These are phyloP conservation scores for Rhinichthys osculus DNA, from an alignment of 2,797 vertebrate genomes.

Conservation along the genomic window DNA sequence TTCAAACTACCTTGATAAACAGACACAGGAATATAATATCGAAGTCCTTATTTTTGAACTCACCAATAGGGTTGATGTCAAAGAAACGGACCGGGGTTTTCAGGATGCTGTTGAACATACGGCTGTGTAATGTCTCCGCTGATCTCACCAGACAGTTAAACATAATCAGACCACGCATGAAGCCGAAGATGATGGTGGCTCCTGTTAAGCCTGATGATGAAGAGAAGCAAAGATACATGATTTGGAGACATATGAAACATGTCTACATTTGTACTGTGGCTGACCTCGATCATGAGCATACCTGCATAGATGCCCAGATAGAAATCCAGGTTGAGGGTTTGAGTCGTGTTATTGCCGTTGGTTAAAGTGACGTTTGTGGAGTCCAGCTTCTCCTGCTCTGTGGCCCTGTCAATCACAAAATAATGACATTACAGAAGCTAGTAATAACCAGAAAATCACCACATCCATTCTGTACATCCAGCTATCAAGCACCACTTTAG, in stretches of 20 bases:
- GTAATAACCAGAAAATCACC: neutral
- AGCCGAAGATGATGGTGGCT: slow-evolving; percentile 83
- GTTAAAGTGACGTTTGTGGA: slow-evolving; percentile 19
- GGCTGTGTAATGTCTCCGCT: slow-evolving; percentile 84
- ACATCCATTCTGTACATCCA: neutral
- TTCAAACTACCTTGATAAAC: neutral
- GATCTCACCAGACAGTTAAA: slow-evolving; percentile 86
- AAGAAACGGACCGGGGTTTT: slow-evolving; percentile 76
- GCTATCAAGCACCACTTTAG: neutral
- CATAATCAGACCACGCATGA: slow-evolving; percentile 80
- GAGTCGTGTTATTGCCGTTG: slow-evolving; percentile 31
- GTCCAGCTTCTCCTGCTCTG: slow-evolving; percentile 69
- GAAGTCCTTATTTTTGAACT: slow-evolving; percentile 41
- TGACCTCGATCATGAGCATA: slow-evolving; percentile 40
- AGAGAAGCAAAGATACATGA: neutral
- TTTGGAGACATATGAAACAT: neutral
- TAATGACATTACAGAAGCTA: neutral
- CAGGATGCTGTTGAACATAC: slow-evolving; percentile 78
- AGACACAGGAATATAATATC: neutral
- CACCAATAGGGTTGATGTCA: slow-evolving; percentile 80
- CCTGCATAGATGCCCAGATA: slow-evolving; percentile 78
- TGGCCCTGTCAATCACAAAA: slow-evolving; percentile 68
- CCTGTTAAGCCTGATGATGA: slow-evolving; percentile 82
- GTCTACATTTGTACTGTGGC: neutral
- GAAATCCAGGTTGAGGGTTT: slow-evolving; percentile 67